Conservation (phyloP, 2,888 invertebrate genomes). For the Amphipoea oculea region DNA sequence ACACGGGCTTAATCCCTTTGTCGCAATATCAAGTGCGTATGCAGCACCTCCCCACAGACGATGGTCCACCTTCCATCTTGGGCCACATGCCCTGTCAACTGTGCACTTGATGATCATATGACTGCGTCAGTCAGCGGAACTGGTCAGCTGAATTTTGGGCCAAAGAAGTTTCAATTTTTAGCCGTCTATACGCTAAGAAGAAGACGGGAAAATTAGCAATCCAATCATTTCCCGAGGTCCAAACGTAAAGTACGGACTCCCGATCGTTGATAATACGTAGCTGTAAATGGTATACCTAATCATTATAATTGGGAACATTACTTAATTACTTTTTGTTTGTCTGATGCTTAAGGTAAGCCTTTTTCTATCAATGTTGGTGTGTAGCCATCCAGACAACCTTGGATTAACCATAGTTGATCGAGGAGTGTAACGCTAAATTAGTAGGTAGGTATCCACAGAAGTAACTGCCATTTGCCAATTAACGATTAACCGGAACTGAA, state of each 20-base stretch:
- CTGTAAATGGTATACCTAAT: too few species aligned
- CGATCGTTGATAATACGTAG: background rate
- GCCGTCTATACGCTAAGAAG: too few species aligned
- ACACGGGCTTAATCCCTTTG: background rate
- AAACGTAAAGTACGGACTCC: background rate
- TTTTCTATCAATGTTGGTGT: background rate
- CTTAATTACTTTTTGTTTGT: background rate
- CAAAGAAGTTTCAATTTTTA: too few species aligned
- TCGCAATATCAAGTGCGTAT: too few species aligned
- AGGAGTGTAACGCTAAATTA: background rate
- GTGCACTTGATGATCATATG: too few species aligned
- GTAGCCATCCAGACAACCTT: background rate
- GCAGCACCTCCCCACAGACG: too few species aligned
- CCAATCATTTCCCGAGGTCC: background rate
- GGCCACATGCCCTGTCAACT: too few species aligned
- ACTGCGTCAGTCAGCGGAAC: too few species aligned
- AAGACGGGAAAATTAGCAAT: background rate
- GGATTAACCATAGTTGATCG: too few species aligned
- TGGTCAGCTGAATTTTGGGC: too few species aligned
- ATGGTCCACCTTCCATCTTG: too few species aligned
- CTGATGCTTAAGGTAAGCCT: background rate
- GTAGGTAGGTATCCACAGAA: background rate
- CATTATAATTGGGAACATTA: background rate
- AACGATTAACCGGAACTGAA: background rate
- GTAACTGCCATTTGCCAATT: background rate